These are phyloP conservation scores for Irena cyanogastra DNA, from an alignment of 2,113 vertebrate genomes.

Conservation along the genomic window DNA sequence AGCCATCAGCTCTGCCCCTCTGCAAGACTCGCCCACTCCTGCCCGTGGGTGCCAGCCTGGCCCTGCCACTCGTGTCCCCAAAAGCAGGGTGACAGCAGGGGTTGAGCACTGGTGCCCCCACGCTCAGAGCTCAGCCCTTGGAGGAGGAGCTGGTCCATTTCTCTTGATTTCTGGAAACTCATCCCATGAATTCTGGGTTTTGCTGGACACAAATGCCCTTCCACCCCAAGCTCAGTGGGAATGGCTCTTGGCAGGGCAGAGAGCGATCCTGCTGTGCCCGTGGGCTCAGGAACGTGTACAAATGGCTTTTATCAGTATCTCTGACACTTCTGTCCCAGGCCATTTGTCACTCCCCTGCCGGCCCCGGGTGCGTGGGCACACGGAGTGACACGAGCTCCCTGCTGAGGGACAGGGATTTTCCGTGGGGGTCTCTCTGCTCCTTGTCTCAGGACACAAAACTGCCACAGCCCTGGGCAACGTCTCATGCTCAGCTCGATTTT, in stretches of 20 bases:
- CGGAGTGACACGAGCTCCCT: accelerated
- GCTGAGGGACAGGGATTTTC: accelerated
- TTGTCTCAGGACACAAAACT: background rate
- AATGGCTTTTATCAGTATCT: background rate
- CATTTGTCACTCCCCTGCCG: background rate
- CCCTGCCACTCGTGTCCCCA: background rate
- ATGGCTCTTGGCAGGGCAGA: accelerated
- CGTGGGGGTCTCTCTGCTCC: background rate
- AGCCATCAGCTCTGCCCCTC: background rate
- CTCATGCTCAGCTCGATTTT: background rate
- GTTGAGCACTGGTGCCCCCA: accelerated
- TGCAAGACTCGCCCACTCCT: background rate
- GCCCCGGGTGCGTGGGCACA: accelerated
- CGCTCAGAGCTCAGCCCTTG: background rate
- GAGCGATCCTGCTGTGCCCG: accelerated
- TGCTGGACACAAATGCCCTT: background rate
- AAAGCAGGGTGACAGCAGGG: background rate
- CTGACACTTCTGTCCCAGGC: background rate
- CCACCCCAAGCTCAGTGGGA: background rate
- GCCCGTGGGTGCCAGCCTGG: background rate
- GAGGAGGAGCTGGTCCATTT: background rate
- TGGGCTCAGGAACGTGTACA: background rate
- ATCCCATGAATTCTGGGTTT: background rate
- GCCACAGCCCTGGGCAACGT: background rate
- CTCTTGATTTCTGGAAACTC: background rate